These are phyloP conservation scores for Lithophane ornitopus DNA, from an alignment of 2,888 invertebrate genomes.

Conservation along the genomic window DNA sequence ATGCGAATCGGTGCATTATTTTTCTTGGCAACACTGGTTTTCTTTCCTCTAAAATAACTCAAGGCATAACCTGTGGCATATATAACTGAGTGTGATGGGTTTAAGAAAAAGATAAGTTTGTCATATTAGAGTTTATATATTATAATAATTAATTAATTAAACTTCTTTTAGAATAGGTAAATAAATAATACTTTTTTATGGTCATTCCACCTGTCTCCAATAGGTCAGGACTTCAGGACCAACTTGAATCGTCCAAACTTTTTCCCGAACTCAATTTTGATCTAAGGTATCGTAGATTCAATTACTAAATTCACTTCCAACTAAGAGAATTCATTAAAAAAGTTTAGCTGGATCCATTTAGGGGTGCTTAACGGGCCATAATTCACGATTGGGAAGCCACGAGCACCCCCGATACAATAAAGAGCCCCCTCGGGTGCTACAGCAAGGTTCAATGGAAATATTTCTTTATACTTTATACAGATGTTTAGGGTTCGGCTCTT, in stretches of 20 bases:
- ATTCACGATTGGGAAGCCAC: conserved; percentile 55
- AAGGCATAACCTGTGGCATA: background rate
- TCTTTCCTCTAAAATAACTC: conserved; percentile 29
- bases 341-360: conserved; percentile 33
- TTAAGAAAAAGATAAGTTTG: background rate
- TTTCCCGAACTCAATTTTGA: background rate
- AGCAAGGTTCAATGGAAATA: conserved; percentile 59
- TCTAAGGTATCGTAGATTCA: conserved; percentile 27
- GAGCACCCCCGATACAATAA: conserved; percentile 60
- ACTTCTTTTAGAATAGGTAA: no score
- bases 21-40: conserved; percentile 50
- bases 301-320: conserved; percentile 35
- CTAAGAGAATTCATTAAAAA: conserved; percentile 37
- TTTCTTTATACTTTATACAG: conserved; percentile 60
- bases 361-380: conserved; percentile 46
- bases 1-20: conserved; percentile 35
- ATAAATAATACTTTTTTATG: no score
- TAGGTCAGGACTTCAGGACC: background rate
- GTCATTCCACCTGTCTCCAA: background rate
- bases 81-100: background rate
- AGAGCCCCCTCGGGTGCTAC: conserved; percentile 63
- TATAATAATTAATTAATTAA: no score
- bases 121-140: background rate
- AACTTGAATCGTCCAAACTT: background rate
- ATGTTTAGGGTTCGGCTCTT: conserved; percentile 40